These are phyloP conservation scores for Nysson spinosus DNA, from an alignment of 2,888 invertebrate genomes.

Conservation along the genomic window DNA sequence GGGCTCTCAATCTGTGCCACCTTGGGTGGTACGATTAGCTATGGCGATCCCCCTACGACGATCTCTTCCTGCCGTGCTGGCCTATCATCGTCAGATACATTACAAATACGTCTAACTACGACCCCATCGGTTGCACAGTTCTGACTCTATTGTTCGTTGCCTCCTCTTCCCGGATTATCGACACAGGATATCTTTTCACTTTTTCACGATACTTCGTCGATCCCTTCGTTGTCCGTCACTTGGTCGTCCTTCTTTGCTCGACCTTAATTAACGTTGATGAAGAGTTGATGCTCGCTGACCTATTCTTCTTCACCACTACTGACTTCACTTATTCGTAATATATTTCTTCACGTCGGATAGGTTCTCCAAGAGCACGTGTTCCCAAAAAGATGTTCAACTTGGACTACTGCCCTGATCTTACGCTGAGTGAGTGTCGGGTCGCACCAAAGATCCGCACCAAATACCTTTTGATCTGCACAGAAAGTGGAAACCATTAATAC, in stretches of 20 bases:
- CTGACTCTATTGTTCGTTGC: slow-evolving; percentile 49
- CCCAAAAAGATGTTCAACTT: not conserved
- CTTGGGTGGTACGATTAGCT: slow-evolving; percentile 77
- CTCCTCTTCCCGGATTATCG: slow-evolving; percentile 28
- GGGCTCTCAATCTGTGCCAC: slow-evolving; percentile 76
- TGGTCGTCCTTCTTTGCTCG: too few relatives aligned
- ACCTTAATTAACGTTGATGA: too few relatives aligned
- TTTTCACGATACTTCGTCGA: too few relatives aligned
- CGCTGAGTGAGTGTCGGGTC: not conserved
- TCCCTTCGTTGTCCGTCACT: too few relatives aligned
- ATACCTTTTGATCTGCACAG: not conserved
- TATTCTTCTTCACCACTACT: too few relatives aligned
- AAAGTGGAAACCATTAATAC: not conserved
- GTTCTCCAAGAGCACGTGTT: too few relatives aligned
- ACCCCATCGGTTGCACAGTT: slow-evolving; percentile 60
- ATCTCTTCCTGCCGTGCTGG: slow-evolving; percentile 73
- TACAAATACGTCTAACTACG: slow-evolving; percentile 59
- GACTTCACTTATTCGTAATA: too few relatives aligned
- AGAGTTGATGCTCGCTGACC: too few relatives aligned
- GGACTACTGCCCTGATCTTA: not conserved
- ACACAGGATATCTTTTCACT: slow-evolving; percentile 8
- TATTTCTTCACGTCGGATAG: too few relatives aligned
- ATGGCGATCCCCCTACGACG: slow-evolving; percentile 71
- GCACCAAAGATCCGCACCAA: too few relatives aligned
- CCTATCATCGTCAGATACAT: slow-evolving; percentile 66